A percentile compares a stretch with the other conserved stretches of the same genome.
Conservation (phyloP, 2,797 vertebrate genomes). For the Ctenopoma kingsleyae region DNA sequence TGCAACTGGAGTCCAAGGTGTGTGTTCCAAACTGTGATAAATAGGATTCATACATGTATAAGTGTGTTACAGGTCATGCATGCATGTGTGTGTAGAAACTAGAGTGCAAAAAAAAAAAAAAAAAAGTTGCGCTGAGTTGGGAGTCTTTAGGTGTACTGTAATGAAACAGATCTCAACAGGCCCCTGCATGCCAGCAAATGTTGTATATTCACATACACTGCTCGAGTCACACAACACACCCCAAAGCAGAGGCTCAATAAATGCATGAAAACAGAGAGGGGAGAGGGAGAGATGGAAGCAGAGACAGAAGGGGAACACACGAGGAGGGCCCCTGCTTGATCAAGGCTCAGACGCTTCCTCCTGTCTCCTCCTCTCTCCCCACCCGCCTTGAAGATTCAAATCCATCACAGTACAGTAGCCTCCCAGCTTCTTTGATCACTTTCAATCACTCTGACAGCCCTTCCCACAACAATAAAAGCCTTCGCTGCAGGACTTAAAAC, state of each 20-base stretch:
- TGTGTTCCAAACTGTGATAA: slow-evolving; percentile 16
- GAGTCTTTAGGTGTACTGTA: slow-evolving; percentile 73
- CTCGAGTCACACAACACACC: slow-evolving; percentile 63
- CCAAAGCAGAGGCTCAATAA: slow-evolving; percentile 42
- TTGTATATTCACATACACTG: slow-evolving; percentile 48
- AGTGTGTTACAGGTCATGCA: slow-evolving; percentile 15
- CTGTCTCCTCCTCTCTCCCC: slow-evolving; percentile 3
- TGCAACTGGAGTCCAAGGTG: slow-evolving; percentile 27
- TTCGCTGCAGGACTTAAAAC: slow-evolving; percentile 48
- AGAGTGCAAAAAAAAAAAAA: not conserved
- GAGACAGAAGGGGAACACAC: slow-evolving; percentile 24
- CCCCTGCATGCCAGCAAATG: slow-evolving; percentile 65
- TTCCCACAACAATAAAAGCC: slow-evolving; percentile 62
- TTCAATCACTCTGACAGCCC: slow-evolving; percentile 48
- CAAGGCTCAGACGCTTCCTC: slow-evolving; percentile 57
- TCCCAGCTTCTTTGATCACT: slow-evolving; percentile 71
- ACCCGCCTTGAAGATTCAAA: slow-evolving; percentile 75
- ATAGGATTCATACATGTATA: not conserved
- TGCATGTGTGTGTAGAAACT: not conserved
- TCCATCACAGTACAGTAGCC: slow-evolving; percentile 75
- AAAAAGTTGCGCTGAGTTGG: slow-evolving; percentile 15
- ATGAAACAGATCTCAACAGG: slow-evolving; percentile 76
- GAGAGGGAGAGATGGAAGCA: slow-evolving; percentile 27
- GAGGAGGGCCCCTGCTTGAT: slow-evolving; percentile 53
- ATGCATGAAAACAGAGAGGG: slow-evolving; percentile 23